Evolutionary conservation across 2,797 vertebrate species (phyloP).

Genomic region (Rhynchotus rufescens): DNA sequence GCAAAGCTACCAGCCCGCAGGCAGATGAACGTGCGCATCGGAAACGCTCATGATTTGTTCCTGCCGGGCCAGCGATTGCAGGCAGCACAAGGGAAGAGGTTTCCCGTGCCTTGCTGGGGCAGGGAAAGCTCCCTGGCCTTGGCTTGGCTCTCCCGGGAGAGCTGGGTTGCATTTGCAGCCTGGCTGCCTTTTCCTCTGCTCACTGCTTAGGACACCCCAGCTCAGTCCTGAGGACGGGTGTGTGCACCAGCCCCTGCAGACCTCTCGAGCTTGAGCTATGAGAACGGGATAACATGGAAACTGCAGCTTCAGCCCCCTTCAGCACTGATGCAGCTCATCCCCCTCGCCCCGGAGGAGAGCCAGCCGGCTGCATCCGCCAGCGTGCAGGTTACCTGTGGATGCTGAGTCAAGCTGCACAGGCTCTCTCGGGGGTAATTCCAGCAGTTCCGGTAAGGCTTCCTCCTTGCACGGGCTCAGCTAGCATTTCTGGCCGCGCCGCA

Average conservation of each 20-base stretch:
- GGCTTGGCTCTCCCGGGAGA: neutral
- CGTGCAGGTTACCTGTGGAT: conserved; percentile 72
- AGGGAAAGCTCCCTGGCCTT: neutral
- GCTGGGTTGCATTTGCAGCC: neutral
- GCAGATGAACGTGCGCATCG: neutral
- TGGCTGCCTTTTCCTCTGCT: neutral
- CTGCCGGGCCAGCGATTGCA: neutral
- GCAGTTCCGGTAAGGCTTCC: conserved; percentile 71
- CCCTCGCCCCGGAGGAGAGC: neutral
- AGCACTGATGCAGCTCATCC: neutral
- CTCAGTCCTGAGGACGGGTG: neutral
- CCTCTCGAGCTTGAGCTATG: neutral
- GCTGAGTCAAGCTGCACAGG: conserved; percentile 76
- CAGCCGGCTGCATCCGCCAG: conserved; percentile 11
- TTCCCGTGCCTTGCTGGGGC: neutral
- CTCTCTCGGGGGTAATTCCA: conserved; percentile 67
- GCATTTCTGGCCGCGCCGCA: conserved; percentile 79
- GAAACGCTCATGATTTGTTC: neutral
- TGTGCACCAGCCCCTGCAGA: neutral
- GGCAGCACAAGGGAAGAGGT: neutral
- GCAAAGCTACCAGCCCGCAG: neutral
- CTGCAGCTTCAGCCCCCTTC: neutral
- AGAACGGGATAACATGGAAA: neutral
- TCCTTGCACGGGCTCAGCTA: conserved; percentile 72
- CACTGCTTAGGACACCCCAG: conserved; percentile 6